Evolutionary conservation across 2,113 vertebrate species (phyloP).

Genomic region (Carettochelys insculpta): DNA sequence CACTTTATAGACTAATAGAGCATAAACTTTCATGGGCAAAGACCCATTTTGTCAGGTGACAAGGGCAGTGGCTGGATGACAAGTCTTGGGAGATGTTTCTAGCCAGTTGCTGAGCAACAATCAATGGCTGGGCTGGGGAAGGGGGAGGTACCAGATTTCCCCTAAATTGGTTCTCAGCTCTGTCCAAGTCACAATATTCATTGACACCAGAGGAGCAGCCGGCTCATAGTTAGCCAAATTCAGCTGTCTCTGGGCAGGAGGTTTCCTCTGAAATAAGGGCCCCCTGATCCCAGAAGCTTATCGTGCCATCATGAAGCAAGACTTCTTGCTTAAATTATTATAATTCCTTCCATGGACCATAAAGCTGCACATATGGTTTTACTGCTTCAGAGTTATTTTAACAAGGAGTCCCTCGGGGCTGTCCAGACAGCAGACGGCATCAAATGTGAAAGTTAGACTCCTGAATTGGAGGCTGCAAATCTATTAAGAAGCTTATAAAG

Average conservation of each 20-base stretch:
- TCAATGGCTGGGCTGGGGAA: not conserved
- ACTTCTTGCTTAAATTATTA: not conserved
- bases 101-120: not conserved
- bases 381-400: conserved; percentile 23
- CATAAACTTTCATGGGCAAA: too few relatives aligned
- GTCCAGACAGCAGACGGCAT: conserved; percentile 52
- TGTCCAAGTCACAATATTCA: accelerated
- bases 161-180: not conserved
- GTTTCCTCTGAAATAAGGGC: not conserved
- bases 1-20: too few relatives aligned
- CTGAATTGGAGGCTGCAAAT: conserved; percentile 23
- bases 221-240: not conserved
- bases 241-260: not conserved
- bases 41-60: too few relatives aligned
- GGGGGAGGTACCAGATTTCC: not conserved
- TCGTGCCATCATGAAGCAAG: not conserved
- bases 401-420: conserved; percentile 50
- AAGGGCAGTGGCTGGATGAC: not conserved
- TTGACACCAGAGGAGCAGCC: not conserved
- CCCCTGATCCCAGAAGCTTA: accelerated
- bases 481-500: conserved; percentile 34
- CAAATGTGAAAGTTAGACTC: not conserved
- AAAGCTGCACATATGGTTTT: conserved; percentile 1
- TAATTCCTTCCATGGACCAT: conserved; percentile 40
- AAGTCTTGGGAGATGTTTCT: not conserved